These are phyloP conservation scores for Gnathonemus echidnorhynchus DNA, from an alignment of 2,113 vertebrate genomes.

Conservation along the genomic window DNA sequence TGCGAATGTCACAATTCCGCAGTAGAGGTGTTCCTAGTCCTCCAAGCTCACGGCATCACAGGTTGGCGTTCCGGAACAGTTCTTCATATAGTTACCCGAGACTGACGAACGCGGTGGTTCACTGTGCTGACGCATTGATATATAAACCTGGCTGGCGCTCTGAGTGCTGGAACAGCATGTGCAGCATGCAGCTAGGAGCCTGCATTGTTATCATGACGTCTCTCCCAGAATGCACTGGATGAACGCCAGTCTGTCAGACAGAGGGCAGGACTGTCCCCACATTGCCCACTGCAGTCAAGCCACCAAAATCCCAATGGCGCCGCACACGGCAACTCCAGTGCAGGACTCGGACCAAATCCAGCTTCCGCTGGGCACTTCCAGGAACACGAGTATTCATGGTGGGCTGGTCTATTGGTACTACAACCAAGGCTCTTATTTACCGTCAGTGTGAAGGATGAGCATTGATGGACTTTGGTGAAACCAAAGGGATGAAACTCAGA, in stretches of 20 bases:
- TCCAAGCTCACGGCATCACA: background rate
- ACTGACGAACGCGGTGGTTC: background rate
- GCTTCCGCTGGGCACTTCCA: background rate
- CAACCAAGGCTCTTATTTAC: background rate
- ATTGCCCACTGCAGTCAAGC: background rate
- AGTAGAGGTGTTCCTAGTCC: background rate
- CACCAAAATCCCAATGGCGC: background rate
- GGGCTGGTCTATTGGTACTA: background rate
- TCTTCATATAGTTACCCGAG: background rate
- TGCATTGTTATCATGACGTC: background rate
- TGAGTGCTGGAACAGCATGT: background rate
- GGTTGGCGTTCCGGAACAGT: background rate
- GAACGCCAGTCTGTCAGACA: background rate
- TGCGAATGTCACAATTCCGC: background rate
- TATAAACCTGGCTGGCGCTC: background rate
- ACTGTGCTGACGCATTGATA: background rate
- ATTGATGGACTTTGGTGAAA: background rate
- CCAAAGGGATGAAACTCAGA: background rate
- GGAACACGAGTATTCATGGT: background rate
- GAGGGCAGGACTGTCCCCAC: background rate
- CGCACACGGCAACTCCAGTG: background rate
- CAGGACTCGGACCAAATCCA: background rate
- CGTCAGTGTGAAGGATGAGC: background rate
- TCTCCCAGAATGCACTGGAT: background rate
- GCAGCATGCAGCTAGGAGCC: background rate